Base-by-base conservation (phyloP, 2,888 invertebrate genomes). In the Mesorhabditis sp. region DNA sequence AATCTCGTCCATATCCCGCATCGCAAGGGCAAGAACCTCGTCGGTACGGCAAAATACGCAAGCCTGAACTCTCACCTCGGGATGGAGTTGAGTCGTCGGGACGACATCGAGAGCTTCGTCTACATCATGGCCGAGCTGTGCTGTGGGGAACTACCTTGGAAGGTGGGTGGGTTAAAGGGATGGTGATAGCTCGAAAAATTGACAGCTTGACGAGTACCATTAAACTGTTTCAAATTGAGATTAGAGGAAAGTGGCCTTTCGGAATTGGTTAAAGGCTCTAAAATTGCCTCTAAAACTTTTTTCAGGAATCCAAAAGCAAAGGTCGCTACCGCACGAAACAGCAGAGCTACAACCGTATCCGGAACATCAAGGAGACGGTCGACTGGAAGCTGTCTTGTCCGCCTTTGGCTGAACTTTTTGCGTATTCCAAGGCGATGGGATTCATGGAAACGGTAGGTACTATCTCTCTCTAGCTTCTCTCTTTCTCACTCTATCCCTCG, bases 101-200 rank as follows among this genome's bases (percentile, higher is more conserved):
- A 81, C 67, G 81, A 81, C 66, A 58, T 83, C 45, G 81, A 81
- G 68, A 77, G 77, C 45, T 45, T 82, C 42, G 78, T 74, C 61
- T 82, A 82, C 70, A 79, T 82, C 4, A 70, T 82, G 7, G 69
- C 82, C 43, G 78, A 82, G 65, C 68, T 72, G 68, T 83, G 4
- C 58, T 78, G 13, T 44, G 81, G 81, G 15, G 72, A 76, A 7
- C 66, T 81, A 28, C 82, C 82, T 4, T 81, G 82, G 82, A 76
- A 79, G 72, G 74, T 72, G 10, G 6, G 67, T 41, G 42, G 10
- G 10, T 15, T 13, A 15, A 15, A 15, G 6, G 43, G 13, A 43
- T 41, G 2, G 7, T 13, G 43, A 62, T 62, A 15, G 6, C 63
- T 7, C 28, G n/a, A 7, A 50, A 50, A 50, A 50, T 13, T 1